Base-by-base conservation (phyloP, 2,888 invertebrate genomes). In the Sceliomorpha sp. region DNA sequence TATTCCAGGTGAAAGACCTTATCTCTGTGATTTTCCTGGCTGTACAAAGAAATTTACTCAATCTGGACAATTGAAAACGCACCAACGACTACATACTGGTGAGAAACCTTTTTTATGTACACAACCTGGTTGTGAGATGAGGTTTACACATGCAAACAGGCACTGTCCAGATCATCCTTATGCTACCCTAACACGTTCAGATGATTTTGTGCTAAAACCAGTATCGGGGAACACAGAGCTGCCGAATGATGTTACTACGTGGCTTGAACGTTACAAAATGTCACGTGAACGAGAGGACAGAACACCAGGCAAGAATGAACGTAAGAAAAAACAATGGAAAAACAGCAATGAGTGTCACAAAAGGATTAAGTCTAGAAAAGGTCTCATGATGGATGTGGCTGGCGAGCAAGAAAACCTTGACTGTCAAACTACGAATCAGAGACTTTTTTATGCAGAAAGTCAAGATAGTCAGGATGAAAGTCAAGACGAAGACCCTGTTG, bases 1-100 rank as follows among this genome's bases (percentile, higher is more conserved):
- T n/a, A n/a, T n/a, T n/a, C n/a, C n/a, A 93, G 94, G 94, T 29
- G 94, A 94, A 85, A 90, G 92, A 47, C 94, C 94, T 0, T 94
- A 94, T 80, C 88, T 89, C 0, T 94, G 94, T 85, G 93, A 94
- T 83, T 94, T 91, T 84, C 93, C 94, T 3, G 91, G 92, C 13
- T 94, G 94, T 80, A 90, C 91, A 0, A 90, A 92, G 79, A 92
- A 92, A 14, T 94, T 94, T 80, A 93, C 94, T 7, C 94, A 94
- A 83, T 94, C 94, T 62, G 94, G 94, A 0, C 94, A 94, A 78
- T 84, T 94, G 27, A 93, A 94, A 84, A 94, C 94, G 0, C 94
- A 94, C 83, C 94, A 94, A 79, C 89, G 94, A 70, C 88, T 94
- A 1, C 94, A 94, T 80, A 94, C 94, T 0, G 94, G 94, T 15